Evolutionary conservation across 2,888 invertebrate genomes (phyloP).

Genomic region (Epinotia bilunana): DNA sequence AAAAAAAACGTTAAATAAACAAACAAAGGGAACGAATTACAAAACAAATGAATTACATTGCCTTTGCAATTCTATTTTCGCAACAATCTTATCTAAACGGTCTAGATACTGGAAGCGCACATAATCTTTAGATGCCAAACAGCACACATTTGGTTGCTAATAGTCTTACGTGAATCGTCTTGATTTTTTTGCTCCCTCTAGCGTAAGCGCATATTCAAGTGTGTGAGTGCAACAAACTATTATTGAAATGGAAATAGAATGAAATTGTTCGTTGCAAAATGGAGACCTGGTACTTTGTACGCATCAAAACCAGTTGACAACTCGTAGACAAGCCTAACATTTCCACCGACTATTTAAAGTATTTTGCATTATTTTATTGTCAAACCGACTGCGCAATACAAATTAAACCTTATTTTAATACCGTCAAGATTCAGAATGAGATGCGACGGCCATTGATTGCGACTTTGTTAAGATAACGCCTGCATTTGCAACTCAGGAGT

Average conservation of each 20-base stretch:
- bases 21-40: not conserved
- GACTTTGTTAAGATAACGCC: conserved; percentile 47
- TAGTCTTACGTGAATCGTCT: not conserved
- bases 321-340: conserved; percentile 47
- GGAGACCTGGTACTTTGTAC: conserved; percentile 33
- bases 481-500: conserved; percentile 52
- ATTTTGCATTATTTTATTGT: conserved; percentile 53
- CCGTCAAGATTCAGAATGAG: not conserved
- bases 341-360: conserved; percentile 46
- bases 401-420: not conserved
- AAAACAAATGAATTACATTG: not conserved
- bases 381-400: not conserved
- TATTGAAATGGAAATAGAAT: not conserved
- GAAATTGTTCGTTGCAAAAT: not conserved
- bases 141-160: not conserved
- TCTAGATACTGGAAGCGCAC: conserved; percentile 37
- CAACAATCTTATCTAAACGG: conserved; percentile 37
- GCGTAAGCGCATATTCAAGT: not conserved
- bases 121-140: conserved; percentile 25
- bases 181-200: not conserved
- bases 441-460: conserved; percentile 13
- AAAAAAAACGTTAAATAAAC: not conserved
- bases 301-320: conserved; percentile 51
- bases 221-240: conserved; percentile 1
- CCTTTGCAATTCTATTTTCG: conserved; percentile 14